Percentiles rank a stretch among this genome's conserved stretches.
These are phyloP conservation scores for Lepidotrigona ventralis DNA, from an alignment of 1,140 invertebrate species.

Conservation along the genomic window DNA sequence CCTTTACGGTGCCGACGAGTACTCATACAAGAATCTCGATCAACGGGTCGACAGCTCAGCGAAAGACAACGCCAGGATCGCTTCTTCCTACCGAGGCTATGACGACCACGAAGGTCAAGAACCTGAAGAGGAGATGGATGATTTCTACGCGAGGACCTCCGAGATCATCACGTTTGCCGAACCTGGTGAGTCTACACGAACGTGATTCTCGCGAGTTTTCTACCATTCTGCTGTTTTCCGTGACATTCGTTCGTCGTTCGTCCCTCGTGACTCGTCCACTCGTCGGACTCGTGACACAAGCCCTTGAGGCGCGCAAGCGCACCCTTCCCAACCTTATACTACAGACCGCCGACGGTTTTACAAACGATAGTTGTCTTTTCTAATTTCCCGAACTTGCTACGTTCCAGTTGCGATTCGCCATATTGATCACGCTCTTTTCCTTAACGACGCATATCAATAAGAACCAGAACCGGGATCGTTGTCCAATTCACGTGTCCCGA, in stretches of 20 bases:
- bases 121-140: conserved; percentile 81
- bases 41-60: conserved; percentile 56
- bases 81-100: conserved; percentile 70
- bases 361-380: not conserved
- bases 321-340: not conserved
- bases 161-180: conserved; percentile 92
- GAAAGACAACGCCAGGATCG: conserved; percentile 61
- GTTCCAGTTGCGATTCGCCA: not conserved
- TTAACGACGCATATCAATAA: not conserved
- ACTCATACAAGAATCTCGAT: conserved; percentile 73
- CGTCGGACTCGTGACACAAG: no score
- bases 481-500: not conserved
- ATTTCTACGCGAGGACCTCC: conserved; percentile 88
- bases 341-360: not conserved
- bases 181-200: conserved; percentile 82
- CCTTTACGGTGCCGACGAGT: conserved; percentile 71
- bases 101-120: conserved; percentile 64
- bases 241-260: not conserved
- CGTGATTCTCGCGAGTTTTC: no score
- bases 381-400: not conserved
- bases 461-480: not conserved
- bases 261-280: no score
- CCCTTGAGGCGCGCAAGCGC: not conserved
- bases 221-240: not conserved
- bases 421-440: not conserved